Evolutionary conservation across 2,797 vertebrate species (phyloP), one percentile per base, ranked within the genome.

Genomic region (Halcyon leucocephala): DNA sequence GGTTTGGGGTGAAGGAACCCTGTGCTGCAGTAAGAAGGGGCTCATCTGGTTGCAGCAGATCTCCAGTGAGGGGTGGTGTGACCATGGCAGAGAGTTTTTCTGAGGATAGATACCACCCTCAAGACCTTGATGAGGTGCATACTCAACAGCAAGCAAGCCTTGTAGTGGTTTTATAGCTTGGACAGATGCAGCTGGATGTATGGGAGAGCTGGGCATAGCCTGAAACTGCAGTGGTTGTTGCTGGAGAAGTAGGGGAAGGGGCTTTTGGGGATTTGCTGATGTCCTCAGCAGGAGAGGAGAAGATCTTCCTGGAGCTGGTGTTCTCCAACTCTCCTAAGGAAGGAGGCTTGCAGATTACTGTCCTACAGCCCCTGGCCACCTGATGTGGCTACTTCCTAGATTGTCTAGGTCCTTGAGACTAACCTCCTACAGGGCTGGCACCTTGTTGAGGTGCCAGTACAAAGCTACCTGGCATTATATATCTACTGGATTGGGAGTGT

Each of bases 41-140:
- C 13, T 29, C 3, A 10, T 3, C 12, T 62, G n/a, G 20, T 12
- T 29, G 42, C 9, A 52, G n/a, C 5, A 42, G 19, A 4, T 33
- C 19, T 20, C 22, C 0, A 14, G 46, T 6, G 25, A 77, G 29
- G 35, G 8, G 29, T 44, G 37, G 12, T 41, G 37, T 66, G 42
- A 20, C 22, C 12, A 6, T 3, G 12, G 29, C 29, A 37, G 48
- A 70, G 26, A 5, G 37, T 6, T 4, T 4, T 25, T 49, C 25
- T 46, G 15, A 19, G 25, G 6, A 4, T 10, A 8, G 16, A 4
- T 29, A 5, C 21, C 7, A 8, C 20, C n/a, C 15, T 44, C 2
- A 22, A 37, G 33, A 14, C 5, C 28, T 44, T 6, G 9, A 3
- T 33, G 76, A 71, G 28, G 20, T 3, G 11, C 6, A 1, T 0